Conservation (phyloP, 2,888 invertebrate species). For the Argyresthia albistria region DNA sequence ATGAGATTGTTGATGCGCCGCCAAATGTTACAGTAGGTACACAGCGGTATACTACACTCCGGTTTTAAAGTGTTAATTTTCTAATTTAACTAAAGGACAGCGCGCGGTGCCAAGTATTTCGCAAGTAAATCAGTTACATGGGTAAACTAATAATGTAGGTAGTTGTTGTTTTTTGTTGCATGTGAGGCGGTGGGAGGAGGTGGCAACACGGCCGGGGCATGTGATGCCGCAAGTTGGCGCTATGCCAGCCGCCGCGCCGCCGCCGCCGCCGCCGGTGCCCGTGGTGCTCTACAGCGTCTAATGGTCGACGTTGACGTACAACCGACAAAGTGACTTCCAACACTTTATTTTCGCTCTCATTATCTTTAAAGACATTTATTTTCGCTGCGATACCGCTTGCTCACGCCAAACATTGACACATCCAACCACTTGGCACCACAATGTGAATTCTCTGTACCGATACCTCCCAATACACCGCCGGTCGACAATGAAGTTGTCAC, state of each 20-base stretch:
- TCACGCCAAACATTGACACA: constrained; percentile 47
- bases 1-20: constrained; percentile 45
- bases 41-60: neutral
- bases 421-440: constrained; percentile 11
- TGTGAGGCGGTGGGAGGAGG: constrained; percentile 21
- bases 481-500: constrained; percentile 51
- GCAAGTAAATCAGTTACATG: constrained; percentile 13
- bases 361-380: constrained; percentile 68
- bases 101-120: constrained; percentile 19
- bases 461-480: constrained; percentile 28
- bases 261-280: constrained; percentile 26
- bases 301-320: constrained; percentile 47
- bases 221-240: constrained; percentile 16
- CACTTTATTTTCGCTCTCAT: constrained; percentile 67
- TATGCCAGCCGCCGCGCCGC: constrained; percentile 49
- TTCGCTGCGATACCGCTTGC: constrained; percentile 35
- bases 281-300: constrained; percentile 39
- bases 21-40: constrained; percentile 31
- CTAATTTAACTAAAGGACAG: constrained; percentile 8
- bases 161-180: neutral
- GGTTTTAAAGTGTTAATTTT: constrained; percentile 22
- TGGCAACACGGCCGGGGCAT: constrained; percentile 23
- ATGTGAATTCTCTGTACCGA: neutral
- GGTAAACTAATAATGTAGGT: neutral
- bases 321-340: constrained; percentile 53